Evolutionary conservation across 2,797 vertebrate genomes (phyloP).

Genomic region (Salarias fasciatus): DNA sequence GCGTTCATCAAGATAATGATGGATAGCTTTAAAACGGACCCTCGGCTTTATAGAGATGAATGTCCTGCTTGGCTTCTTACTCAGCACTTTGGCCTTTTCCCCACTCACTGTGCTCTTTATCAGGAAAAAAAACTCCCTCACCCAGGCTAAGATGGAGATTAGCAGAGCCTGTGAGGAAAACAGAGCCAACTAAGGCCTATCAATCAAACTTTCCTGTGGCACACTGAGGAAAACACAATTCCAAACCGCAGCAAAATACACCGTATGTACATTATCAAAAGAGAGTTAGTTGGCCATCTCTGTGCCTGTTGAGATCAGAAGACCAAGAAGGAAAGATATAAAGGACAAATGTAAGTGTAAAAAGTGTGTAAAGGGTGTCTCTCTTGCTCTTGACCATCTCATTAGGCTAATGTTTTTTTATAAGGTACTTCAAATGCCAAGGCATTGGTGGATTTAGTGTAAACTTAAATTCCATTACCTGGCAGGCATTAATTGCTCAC

Average conservation of each 20-base stretch:
- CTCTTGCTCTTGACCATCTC: conserved; percentile 90
- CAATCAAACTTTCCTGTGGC: conserved; percentile 72
- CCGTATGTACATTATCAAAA: conserved; percentile 66
- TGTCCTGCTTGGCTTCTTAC: conserved; percentile 82
- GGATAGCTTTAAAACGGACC: conserved; percentile 84
- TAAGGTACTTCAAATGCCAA: conserved; percentile 98
- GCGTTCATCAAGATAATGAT: conserved; percentile 87
- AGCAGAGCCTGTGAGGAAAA: conserved; percentile 79
- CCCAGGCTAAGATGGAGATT: conserved; percentile 77
- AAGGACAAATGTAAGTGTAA: conserved; percentile 30
- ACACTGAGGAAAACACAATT: conserved; percentile 37
- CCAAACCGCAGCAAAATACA: conserved; percentile 17
- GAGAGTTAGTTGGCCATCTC: conserved; percentile 19
- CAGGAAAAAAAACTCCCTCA: conserved; percentile 73
- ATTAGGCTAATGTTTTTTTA: conserved; percentile 99
- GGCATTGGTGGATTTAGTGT: conserved; percentile 98
- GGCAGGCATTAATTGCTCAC: conserved; percentile 99
- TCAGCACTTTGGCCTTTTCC: conserved; percentile 82
- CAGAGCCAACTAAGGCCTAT: conserved; percentile 80
- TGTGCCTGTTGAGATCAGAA: conserved; percentile 26
- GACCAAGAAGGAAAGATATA: conserved; percentile 17
- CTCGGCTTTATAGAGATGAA: conserved; percentile 84
- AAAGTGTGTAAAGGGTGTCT: conserved; percentile 57
- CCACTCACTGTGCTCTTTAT: conserved; percentile 76
- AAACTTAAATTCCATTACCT: conserved; percentile 99